Evolutionary conservation across 1,140 invertebrate genomes (phyloP).

Genomic region (Idris sp.): DNA sequence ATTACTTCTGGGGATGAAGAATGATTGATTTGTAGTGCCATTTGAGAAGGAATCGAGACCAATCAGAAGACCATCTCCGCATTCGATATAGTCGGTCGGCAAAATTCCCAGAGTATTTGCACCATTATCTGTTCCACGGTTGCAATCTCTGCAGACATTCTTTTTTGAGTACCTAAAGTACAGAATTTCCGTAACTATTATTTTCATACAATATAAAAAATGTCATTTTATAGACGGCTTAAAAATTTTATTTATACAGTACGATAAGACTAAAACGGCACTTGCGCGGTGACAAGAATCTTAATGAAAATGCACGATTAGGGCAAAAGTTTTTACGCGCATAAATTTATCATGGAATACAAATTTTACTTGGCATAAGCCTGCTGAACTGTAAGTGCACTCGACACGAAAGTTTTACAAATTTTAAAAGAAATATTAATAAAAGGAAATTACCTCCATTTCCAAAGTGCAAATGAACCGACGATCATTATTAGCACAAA

Average conservation of each 20-base stretch:
- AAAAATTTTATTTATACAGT: too few species aligned
- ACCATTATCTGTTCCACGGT: slow-evolving; percentile 66
- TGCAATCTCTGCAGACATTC: slow-evolving; percentile 68
- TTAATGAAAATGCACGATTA: slow-evolving; percentile 45
- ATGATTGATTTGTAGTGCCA: slow-evolving; percentile 67
- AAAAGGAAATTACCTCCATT: slow-evolving; percentile 66
- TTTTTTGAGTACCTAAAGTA: slow-evolving; percentile 67
- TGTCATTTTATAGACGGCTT: too few species aligned
- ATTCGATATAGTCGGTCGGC: slow-evolving; percentile 73
- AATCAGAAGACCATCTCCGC: slow-evolving; percentile 72
- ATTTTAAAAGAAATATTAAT: too few species aligned
- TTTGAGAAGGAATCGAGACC: slow-evolving; percentile 71
- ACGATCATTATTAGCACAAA: slow-evolving; percentile 70
- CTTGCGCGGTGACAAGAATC: slow-evolving; percentile 38
- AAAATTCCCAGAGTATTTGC: slow-evolving; percentile 70
- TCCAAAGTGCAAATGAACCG: slow-evolving; percentile 69
- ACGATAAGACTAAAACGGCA: too few species aligned
- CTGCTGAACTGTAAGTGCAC: slow-evolving; percentile 28
- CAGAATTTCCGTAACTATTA: too few species aligned
- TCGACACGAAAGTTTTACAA: slow-evolving; percentile 25
- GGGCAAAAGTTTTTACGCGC: slow-evolving; percentile 28
- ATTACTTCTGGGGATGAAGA: slow-evolving; percentile 69
- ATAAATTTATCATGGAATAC: slow-evolving; percentile 43
- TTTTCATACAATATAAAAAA: too few species aligned
- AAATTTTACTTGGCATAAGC: too few species aligned